Conservation (phyloP, 64 coral and sea anemone species). For the Stichodactyla mertensii region DNA sequence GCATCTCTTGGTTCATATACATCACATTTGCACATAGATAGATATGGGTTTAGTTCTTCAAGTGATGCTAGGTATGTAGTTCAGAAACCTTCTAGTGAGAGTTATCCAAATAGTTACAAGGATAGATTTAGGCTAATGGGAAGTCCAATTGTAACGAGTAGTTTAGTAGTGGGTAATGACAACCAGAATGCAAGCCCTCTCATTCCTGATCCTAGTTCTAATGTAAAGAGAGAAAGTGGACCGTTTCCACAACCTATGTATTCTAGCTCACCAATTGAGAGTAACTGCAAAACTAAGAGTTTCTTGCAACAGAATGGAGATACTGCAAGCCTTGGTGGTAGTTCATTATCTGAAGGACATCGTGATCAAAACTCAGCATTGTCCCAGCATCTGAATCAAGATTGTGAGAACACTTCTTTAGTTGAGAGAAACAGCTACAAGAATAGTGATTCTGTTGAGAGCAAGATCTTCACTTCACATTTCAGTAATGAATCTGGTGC, state of each 20-base stretch:
- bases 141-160: not conserved
- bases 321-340: not conserved
- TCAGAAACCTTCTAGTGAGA: not conserved
- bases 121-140: constrained; percentile 19
- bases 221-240: not conserved
- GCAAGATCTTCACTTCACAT: not conserved
- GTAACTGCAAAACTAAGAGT: not conserved
- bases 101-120: not conserved
- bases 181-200: not conserved
- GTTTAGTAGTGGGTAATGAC: not conserved
- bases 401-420: not conserved
- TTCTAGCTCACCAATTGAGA: not conserved
- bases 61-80: constrained; percentile 15
- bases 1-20: not conserved
- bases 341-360: not conserved
- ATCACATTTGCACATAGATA: not conserved
- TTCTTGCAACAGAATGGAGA: not conserved
- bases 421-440: not conserved
- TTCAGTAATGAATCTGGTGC: not conserved
- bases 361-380: not conserved
- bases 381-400: not conserved
- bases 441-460: not conserved
- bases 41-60: not conserved
- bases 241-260: not conserved
- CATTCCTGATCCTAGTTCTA: not conserved